Evolutionary conservation across 2,797 vertebrate genomes (phyloP), one percentile per base, ranked within the genome.

Genomic region (Chanos chanos): DNA sequence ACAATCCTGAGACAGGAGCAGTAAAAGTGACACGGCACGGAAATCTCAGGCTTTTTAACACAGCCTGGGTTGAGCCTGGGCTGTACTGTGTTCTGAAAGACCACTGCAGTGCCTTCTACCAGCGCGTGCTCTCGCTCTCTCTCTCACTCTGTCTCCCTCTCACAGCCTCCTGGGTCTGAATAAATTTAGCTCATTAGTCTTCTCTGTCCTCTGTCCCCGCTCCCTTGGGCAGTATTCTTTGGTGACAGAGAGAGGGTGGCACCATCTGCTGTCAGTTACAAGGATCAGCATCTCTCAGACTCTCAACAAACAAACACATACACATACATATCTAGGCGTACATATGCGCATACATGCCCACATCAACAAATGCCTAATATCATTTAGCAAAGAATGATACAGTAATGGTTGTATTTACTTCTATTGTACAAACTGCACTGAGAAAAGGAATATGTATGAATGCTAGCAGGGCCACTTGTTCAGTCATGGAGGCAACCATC

Each of bases 261-360:
- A 25, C 49, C 64, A 51, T 61, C 64, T 66, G 48, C 56, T 60
- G 64, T 9, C 13, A 3, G n/a, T 37, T 34, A 27, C 16, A 24
- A 37, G 24, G 37, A 18, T 37, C n/a, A 9, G 12, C 40, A 31
- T 25, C 18, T 10, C 18, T 8, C 27, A 44, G 25, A 6, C 19
- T 4, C 7, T 10, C 19, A 21, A 5, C 45, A 28, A 45, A 31
- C 9, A 56, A 28, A 61, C 37, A 24, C 24, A 15, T 34, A 22
- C 45, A 51, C 44, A 28, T 18, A 30, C 40, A n/a, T 18, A 50
- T 7, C 5, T 15, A 10, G 2, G 7, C 41, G n/a, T n/a, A n/a
- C 48, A 22, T 30, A 51, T 3, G 7, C 16, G 18, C 18, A n/a
- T 41, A 44, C 41, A 44, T 9, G 9, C 43, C 47, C 19, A 21